Evolutionary conservation across 2,888 invertebrate genomes (phyloP), one percentile per base, ranked within the genome.

Genomic region (Rapana venosa): DNA sequence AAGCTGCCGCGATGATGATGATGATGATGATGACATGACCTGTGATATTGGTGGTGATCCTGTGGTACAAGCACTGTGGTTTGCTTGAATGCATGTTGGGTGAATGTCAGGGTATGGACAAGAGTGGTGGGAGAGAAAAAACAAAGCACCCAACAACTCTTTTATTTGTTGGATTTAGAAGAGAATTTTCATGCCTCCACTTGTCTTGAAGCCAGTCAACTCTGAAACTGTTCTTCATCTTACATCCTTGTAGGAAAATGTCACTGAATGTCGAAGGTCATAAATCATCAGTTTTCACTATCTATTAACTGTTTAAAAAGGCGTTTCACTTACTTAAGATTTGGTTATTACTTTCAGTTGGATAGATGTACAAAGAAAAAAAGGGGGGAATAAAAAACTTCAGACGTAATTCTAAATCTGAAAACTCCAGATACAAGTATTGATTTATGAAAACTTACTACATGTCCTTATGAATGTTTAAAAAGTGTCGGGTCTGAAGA

Each of bases 11-110:
- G 26, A 89, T 85, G 35, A 88, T 81, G 81, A 87, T 87, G 66
- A 66, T 66, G 66, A 66, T 66, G 26, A 83, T 47, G 47, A 83
- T 47, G 81, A 89, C 32, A 88, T 61, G 84, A 84, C 84, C 89
- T 89, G 89, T 89, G 89, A 89, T 89, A 89, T 89, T 74, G 74
- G 81, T 83, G 81, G 81, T 83, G 81, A 83, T 47, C 81, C 81
- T 26, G 26, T 83, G 81, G 47, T 83, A 47, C 81, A 83, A 47
- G 36, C 47, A 47, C 30, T 83, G 81, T 47, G 47, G 17, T 83
- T 83, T 47, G 81, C 81, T 83, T 83, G 81, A 11, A 36, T 26
- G 47, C 17, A 30, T 47, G 81, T n/a, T 79, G 77, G 47, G 8
- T 83, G 81, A 47, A 47, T 83, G 81, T 22, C 81, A 83, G 81